Evolutionary conservation across 2,113 vertebrate species (phyloP).

Genomic region (Rhea pennata): DNA sequence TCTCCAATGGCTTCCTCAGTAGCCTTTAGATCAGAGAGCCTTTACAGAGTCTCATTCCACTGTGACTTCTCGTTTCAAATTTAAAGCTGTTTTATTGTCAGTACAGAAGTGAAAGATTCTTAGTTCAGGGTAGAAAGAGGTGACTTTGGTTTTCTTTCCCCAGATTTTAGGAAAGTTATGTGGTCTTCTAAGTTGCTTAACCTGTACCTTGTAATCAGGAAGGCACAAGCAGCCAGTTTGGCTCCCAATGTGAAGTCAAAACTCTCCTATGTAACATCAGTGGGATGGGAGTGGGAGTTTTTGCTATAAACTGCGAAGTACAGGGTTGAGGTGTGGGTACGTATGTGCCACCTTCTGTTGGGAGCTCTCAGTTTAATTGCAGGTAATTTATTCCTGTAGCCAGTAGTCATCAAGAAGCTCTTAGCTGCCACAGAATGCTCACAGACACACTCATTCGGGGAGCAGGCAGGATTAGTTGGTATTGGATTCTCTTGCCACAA

Average conservation of each 20-base stretch:
- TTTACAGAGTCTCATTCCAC: neutral
- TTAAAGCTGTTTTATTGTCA: neutral
- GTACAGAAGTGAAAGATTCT: neutral
- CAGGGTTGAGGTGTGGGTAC: too few species aligned
- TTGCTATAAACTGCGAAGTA: neutral
- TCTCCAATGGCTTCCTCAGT: neutral
- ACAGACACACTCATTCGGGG: neutral
- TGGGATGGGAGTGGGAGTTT: neutral
- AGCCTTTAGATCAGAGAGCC: neutral
- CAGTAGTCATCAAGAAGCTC: neutral
- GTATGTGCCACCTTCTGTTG: neutral
- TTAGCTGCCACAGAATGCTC: neutral
- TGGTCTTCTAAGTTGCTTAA: neutral
- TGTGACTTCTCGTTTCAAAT: rapidly evolving
- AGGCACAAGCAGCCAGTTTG: neutral
- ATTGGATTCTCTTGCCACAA: neutral
- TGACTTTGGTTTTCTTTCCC: neutral
- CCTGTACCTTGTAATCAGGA: neutral
- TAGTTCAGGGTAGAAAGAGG: neutral
- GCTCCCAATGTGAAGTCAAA: neutral
- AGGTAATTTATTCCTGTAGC: neutral
- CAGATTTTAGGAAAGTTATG: neutral
- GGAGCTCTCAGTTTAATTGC: neutral
- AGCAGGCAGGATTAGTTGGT: neutral
- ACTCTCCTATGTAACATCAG: neutral